phyloP scores from a whole-genome alignment of 2,888 invertebrate genomes.

The Callyntrura sp. region DNA sequence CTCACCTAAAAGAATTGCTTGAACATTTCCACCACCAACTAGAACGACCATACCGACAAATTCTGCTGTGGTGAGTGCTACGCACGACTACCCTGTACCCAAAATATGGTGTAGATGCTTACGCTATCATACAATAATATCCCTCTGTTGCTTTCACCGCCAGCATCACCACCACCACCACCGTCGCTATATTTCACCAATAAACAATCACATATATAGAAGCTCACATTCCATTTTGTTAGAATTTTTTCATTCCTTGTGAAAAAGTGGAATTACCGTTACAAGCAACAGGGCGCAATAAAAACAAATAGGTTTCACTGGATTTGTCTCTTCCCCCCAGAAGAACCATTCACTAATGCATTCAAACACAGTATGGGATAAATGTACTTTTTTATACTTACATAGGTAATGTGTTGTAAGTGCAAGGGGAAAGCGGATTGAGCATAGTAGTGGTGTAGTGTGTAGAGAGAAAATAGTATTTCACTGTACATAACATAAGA shows the following conservation, averaged over 20 bases:
- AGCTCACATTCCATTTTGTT: slow-evolving; percentile 48
- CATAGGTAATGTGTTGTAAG: background rate
- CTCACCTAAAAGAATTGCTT: slow-evolving; percentile 73
- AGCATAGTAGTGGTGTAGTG: slow-evolving; percentile 14
- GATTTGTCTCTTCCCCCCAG: slow-evolving; percentile 67
- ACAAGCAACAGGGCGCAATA: slow-evolving; percentile 78
- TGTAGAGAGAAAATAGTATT: slow-evolving; percentile 63
- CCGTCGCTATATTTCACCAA: slow-evolving; percentile 37
- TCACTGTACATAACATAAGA: slow-evolving; percentile 54
- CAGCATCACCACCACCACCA: background rate
- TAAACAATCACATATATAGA: background rate
- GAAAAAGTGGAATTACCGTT: slow-evolving; percentile 69
- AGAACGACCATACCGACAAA: background rate
- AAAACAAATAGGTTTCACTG: slow-evolving; percentile 78
- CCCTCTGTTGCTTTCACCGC: background rate
- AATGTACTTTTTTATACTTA: slow-evolving; percentile 47
- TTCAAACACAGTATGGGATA: slow-evolving; percentile 28
- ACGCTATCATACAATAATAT: background rate
- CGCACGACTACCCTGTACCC: background rate
- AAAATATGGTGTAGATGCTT: background rate
- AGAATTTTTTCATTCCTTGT: slow-evolving; percentile 24
- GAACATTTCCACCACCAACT: slow-evolving; percentile 38
- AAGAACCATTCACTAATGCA: slow-evolving; percentile 50
- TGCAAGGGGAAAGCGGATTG: slow-evolving; percentile 62
- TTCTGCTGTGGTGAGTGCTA: too few relatives aligned